These are phyloP conservation scores for Rhingia rostrata DNA, from an alignment of 2,888 invertebrate species.

Conservation along the genomic window DNA sequence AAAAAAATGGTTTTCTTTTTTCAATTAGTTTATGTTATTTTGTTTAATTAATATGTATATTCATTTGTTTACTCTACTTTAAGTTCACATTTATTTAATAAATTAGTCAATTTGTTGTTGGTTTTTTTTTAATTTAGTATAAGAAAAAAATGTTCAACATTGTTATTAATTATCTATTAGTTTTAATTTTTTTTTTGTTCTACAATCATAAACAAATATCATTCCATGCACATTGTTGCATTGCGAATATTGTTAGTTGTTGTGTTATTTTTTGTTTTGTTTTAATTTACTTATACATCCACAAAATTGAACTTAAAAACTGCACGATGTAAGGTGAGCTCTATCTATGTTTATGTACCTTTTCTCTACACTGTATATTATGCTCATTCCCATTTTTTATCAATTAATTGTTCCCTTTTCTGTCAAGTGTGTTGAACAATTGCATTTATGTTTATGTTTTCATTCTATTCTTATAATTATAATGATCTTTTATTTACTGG, in stretches of 20 bases:
- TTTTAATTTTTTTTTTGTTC: constrained; percentile 53
- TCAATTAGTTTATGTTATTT: constrained; percentile 66
- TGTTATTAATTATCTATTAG: constrained; percentile 73
- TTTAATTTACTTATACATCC: constrained; percentile 32
- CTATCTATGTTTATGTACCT: constrained; percentile 21
- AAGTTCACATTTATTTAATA: constrained; percentile 73
- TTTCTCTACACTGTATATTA: constrained; percentile 14
- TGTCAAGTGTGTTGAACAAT: constrained; percentile 54
- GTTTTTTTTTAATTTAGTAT: constrained; percentile 77
- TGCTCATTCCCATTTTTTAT: constrained; percentile 48
- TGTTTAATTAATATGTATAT: constrained; percentile 72
- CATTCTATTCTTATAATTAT: constrained; percentile 12
- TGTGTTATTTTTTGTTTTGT: constrained; percentile 30
- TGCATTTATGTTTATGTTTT: constrained; percentile 35
- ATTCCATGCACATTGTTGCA: constrained; percentile 66
- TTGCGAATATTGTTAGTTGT: constrained; percentile 56
- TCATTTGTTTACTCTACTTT: constrained; percentile 66
- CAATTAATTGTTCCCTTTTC: constrained; percentile 68
- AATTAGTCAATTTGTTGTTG: constrained; percentile 66
- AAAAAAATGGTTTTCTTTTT: constrained; percentile 43
- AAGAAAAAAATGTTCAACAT: constrained; percentile 77
- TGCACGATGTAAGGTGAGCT: constrained; percentile 51
- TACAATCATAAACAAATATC: constrained; percentile 68
- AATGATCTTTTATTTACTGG: constrained; percentile 37
- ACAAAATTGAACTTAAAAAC: constrained; percentile 51